These are phyloP conservation scores for Ericerus pela DNA, from an alignment of 1,140 invertebrate genomes.

Conservation along the genomic window DNA sequence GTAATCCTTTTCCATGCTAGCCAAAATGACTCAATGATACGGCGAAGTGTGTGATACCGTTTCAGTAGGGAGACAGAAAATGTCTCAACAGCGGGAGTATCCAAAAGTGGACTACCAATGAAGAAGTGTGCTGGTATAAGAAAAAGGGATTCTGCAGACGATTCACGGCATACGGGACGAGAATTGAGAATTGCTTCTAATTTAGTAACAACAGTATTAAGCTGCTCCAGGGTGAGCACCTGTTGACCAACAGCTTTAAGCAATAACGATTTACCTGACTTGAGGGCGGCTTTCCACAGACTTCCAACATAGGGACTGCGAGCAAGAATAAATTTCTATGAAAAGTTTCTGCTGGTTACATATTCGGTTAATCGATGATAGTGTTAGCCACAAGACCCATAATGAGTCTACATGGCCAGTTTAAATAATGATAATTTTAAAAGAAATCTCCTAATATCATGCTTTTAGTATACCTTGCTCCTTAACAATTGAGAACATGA, in stretches of 20 bases:
- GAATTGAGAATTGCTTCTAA: constrained; percentile 26
- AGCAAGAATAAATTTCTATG: constrained; percentile 24
- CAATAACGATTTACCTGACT: constrained; percentile 28
- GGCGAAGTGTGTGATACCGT: background rate
- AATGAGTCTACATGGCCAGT: too few relatives aligned
- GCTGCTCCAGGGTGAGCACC: constrained; percentile 26
- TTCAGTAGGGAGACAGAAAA: too few relatives aligned
- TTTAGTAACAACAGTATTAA: constrained; percentile 21
- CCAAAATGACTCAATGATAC: constrained; percentile 23
- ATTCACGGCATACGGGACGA: constrained; percentile 16
- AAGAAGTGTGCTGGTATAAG: constrained; percentile 22
- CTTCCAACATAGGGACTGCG: constrained; percentile 28
- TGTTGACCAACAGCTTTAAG: constrained; percentile 21
- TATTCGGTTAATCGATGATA: background rate
- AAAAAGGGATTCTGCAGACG: background rate
- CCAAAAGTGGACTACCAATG: constrained; percentile 18
- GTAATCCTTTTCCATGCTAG: constrained; percentile 28
- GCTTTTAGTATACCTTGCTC: too few relatives aligned
- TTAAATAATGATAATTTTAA: too few relatives aligned
- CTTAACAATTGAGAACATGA: too few relatives aligned
- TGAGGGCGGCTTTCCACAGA: constrained; percentile 29
- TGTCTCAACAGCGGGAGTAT: background rate
- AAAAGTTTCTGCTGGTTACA: background rate
- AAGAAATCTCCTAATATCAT: too few relatives aligned
- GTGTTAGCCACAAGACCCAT: too few relatives aligned